phyloP scores from a whole-genome alignment of 2,113 vertebrate genomes.

The Pantherophis guttatus region DNA sequence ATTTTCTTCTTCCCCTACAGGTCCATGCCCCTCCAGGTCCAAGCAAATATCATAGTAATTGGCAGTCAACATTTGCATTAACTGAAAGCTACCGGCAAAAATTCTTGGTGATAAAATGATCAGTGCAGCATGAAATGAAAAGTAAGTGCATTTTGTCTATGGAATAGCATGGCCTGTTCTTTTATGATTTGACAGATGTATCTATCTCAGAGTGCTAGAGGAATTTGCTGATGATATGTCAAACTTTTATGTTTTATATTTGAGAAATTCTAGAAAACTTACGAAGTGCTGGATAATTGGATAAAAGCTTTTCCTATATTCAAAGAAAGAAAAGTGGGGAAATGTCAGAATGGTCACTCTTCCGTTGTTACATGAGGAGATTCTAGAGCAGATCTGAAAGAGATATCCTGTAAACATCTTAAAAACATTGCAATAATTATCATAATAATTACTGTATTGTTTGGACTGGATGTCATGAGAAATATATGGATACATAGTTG shows the following conservation, averaged over 20 bases:
- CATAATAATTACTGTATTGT: neutral
- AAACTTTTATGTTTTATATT: neutral
- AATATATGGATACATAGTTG: neutral
- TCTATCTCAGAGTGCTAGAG: neutral
- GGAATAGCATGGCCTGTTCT: neutral
- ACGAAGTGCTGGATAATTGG: neutral
- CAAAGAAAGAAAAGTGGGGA: neutral
- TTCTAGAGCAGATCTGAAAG: neutral
- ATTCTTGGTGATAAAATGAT: conserved; percentile 28
- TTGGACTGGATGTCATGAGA: neutral
- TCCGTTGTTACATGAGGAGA: neutral
- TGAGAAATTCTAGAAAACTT: neutral
- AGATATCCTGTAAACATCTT: neutral
- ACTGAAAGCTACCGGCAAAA: conserved; percentile 10
- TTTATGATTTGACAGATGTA: neutral
- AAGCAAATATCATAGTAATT: neutral
- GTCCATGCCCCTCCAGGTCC: neutral
- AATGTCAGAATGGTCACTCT: neutral
- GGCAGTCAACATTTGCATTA: neutral
- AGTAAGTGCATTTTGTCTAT: neutral
- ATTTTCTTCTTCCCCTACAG: neutral
- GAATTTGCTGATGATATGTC: neutral
- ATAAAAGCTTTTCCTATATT: neutral
- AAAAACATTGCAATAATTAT: neutral
- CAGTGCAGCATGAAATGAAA: conserved; percentile 11